Conservation (phyloP, 1,140 invertebrate species). For the Cheumatopsyche charites region DNA sequence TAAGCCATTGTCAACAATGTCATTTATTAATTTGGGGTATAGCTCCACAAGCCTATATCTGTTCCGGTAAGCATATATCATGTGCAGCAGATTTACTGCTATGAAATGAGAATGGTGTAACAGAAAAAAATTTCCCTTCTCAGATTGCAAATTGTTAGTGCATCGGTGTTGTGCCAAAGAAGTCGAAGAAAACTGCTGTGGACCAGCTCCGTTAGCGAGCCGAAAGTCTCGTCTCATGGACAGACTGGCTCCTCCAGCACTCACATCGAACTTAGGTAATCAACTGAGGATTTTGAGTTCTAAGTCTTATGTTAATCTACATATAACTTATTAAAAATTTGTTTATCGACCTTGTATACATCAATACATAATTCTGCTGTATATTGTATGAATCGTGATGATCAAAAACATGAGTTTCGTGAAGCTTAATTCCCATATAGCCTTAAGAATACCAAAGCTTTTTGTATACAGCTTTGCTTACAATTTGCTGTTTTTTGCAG, state of each 20-base stretch:
- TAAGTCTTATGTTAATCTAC: no score
- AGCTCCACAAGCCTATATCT: conserved; percentile 92
- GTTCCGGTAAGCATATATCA: conserved; percentile 69
- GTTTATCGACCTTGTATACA: background rate
- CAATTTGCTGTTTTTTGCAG: no score
- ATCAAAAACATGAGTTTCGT: no score
- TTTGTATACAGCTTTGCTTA: no score
- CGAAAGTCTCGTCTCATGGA: conserved; percentile 79
- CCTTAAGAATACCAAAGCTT: no score
- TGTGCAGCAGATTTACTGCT: background rate
- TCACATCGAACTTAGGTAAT: conserved; percentile 31
- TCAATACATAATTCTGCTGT: background rate
- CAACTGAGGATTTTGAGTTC: no score
- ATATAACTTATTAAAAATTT: background rate
- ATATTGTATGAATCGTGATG: no score
- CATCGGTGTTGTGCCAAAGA: conserved; percentile 83
- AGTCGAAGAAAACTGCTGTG: conserved; percentile 85
- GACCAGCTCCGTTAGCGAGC: conserved; percentile 71
- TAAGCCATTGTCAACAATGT: conserved; percentile 93
- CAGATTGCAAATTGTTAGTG: conserved; percentile 88
- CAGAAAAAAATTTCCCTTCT: conserved; percentile 49
- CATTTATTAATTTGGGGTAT: conserved; percentile 91
- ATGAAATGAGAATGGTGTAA: background rate
- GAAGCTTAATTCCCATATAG: no score
- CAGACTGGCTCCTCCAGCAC: conserved; percentile 51